These are phyloP conservation scores for Coenonympha arcania DNA, from an alignment of 2,888 invertebrate genomes.

Conservation along the genomic window DNA sequence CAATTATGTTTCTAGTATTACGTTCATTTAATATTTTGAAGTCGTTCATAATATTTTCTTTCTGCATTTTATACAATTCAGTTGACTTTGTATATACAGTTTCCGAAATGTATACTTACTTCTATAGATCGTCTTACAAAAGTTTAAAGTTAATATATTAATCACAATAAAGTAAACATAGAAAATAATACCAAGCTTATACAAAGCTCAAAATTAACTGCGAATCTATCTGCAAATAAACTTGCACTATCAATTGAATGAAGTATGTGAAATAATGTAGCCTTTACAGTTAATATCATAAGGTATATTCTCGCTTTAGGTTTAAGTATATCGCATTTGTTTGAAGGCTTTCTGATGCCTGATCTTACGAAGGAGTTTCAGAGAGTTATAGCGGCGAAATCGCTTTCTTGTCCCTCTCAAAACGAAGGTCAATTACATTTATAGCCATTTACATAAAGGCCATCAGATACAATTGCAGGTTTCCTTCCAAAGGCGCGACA, in stretches of 20 bases:
- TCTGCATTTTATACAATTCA: too few species aligned
- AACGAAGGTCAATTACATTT: constrained; percentile 7
- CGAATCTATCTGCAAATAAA: neutral
- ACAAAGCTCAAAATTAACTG: too few species aligned
- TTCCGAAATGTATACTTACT: too few species aligned
- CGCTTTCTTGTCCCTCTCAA: neutral
- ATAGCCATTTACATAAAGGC: constrained; percentile 8
- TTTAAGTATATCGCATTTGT: neutral
- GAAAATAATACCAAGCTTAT: too few species aligned
- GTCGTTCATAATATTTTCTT: too few species aligned
- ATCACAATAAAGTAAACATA: too few species aligned
- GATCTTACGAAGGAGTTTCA: neutral
- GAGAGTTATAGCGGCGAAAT: constrained; percentile 1
- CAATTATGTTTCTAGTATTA: too few species aligned
- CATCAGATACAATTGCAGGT: constrained; percentile 10
- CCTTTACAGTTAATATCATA: neutral
- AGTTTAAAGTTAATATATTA: too few species aligned
- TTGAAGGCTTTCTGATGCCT: neutral
- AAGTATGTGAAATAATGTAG: neutral
- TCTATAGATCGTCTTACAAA: too few species aligned
- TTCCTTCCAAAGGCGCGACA: constrained; percentile 4
- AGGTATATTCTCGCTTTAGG: neutral
- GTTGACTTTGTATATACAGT: too few species aligned
- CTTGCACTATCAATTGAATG: neutral
- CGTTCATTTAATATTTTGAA: too few species aligned